phyloP scores from a whole-genome alignment of 2,888 invertebrate species.

The Chrysomela aeneicollis region DNA sequence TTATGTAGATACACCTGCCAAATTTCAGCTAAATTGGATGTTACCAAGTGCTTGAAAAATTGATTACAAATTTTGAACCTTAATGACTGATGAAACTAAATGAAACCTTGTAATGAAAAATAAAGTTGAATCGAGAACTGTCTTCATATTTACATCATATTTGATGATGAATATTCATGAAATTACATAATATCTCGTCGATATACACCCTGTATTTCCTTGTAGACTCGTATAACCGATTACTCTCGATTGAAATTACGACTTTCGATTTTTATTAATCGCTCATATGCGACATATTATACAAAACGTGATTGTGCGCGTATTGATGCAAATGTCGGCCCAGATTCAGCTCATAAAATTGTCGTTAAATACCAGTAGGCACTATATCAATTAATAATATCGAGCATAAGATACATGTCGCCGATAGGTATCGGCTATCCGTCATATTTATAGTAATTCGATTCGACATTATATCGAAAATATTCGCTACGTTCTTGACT shows the following conservation, averaged over 20 bases:
- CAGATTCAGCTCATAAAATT: conserved; percentile 12
- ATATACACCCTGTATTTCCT: no score
- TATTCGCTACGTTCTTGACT: conserved; percentile 11
- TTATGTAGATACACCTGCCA: no score
- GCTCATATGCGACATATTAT: neutral
- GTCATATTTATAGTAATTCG: conserved; percentile 19
- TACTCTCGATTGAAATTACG: neutral
- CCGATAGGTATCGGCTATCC: conserved; percentile 17
- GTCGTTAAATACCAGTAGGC: neutral
- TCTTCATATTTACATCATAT: no score
- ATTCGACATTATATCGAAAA: conserved; percentile 15
- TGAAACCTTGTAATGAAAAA: no score
- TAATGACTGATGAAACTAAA: no score
- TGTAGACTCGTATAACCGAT: conserved; percentile 20
- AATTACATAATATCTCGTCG: no score
- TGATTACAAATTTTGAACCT: no score
- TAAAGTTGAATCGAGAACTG: no score
- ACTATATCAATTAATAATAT: conserved; percentile 20
- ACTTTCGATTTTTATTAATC: neutral
- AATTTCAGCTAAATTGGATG: no score
- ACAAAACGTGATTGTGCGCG: neutral
- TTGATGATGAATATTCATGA: no score
- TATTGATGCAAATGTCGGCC: conserved; percentile 21
- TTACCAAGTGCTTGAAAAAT: no score
- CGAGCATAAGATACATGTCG: conserved; percentile 15